A percentile compares a stretch with the other conserved stretches of the same genome.
phyloP scores from a whole-genome alignment of 2,888 invertebrate species.

The Parnassius mnemosyne region DNA sequence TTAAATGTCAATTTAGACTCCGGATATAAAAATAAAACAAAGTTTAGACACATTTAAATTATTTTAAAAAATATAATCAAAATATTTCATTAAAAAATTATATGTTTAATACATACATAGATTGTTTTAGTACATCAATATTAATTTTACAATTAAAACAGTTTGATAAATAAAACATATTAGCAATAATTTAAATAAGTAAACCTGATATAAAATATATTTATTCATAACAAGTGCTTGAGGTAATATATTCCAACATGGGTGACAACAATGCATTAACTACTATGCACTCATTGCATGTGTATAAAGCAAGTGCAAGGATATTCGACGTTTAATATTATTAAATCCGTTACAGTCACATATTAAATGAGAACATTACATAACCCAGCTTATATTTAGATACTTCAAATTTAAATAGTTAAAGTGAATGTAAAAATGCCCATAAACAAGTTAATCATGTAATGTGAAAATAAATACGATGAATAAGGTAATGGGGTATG shows the following conservation, averaged over 20 bases:
- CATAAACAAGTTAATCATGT: slow-evolving; percentile 10
- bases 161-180: slow-evolving; percentile 26
- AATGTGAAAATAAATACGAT: not conserved
- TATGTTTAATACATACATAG: too few species aligned
- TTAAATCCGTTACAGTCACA: not conserved
- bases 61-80: not conserved
- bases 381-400: slow-evolving; percentile 1
- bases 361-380: slow-evolving; percentile 3
- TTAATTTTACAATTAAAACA: slow-evolving; percentile 12
- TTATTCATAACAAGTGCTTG: slow-evolving; percentile 41
- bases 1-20: too few species aligned
- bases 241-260: slow-evolving; percentile 35
- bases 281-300: not conserved
- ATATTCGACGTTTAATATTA: not conserved
- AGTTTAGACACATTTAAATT: too few species aligned
- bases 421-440: not conserved
- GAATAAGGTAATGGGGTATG: not conserved
- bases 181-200: slow-evolving; percentile 32
- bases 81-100: not conserved
- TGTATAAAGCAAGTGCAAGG: not conserved
- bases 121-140: not conserved
- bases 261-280: slow-evolving; percentile 15
- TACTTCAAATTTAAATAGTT: slow-evolving; percentile 4
- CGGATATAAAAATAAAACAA: too few species aligned
- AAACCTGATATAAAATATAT: slow-evolving; percentile 30